Conservation (phyloP, 2,888 invertebrate species). For the Ophion ellenae region DNA sequence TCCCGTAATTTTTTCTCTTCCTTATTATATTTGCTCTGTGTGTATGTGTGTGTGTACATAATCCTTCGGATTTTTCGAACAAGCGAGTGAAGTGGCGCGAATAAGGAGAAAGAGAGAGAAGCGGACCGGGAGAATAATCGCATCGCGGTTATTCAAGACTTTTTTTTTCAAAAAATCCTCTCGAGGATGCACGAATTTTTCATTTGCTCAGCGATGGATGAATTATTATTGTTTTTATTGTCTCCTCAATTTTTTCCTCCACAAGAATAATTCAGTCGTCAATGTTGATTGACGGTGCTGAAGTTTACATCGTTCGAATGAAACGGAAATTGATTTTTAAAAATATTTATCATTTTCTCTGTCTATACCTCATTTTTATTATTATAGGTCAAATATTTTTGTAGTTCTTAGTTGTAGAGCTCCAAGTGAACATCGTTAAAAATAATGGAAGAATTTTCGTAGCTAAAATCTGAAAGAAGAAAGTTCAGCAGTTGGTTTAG, state of each 20-base stretch:
- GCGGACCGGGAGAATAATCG: background rate
- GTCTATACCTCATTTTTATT: too few relatives aligned
- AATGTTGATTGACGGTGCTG: too few relatives aligned
- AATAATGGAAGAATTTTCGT: too few relatives aligned
- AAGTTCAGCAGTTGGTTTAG: too few relatives aligned
- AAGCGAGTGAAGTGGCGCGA: conserved; percentile 24
- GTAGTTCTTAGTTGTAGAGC: too few relatives aligned
- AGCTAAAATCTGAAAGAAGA: too few relatives aligned
- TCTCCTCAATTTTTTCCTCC: background rate
- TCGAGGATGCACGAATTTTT: background rate
- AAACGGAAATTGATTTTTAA: too few relatives aligned
- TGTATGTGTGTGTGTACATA: background rate
- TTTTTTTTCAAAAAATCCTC: background rate
- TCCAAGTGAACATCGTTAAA: too few relatives aligned
- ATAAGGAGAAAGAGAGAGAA: background rate
- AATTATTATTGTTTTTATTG: background rate
- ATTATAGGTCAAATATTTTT: too few relatives aligned
- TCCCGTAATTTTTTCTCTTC: conserved; percentile 33
- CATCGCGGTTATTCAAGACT: background rate
- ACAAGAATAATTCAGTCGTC: background rate
- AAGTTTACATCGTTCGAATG: too few relatives aligned
- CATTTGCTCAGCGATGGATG: background rate
- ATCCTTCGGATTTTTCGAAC: conserved; percentile 36
- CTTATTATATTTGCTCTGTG: too few relatives aligned
- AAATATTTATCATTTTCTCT: too few relatives aligned